These are phyloP conservation scores for Cephalopterus ornatus DNA, from an alignment of 2,113 vertebrate species.

Conservation along the genomic window DNA sequence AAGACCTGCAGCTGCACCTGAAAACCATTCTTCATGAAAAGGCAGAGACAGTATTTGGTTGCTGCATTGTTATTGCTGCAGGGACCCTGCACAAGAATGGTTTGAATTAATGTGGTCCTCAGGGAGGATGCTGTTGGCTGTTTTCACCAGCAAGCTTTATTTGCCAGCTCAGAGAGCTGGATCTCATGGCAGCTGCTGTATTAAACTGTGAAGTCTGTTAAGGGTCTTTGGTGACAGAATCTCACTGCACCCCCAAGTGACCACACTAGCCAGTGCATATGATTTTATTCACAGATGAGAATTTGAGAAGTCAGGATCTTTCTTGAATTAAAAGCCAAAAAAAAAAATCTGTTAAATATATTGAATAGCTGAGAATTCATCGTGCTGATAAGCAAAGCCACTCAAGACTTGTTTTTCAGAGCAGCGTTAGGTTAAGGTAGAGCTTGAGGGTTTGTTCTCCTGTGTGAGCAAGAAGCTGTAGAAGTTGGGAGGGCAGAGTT, in stretches of 20 bases:
- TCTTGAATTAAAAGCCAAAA: not conserved
- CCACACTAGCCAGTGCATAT: not conserved
- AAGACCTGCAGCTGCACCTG: not conserved
- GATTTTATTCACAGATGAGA: not conserved
- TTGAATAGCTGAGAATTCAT: not conserved
- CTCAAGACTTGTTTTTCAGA: not conserved
- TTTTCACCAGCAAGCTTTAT: not conserved
- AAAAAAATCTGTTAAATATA: not conserved
- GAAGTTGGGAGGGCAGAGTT: not conserved
- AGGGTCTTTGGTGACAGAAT: not conserved
- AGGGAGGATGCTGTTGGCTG: not conserved
- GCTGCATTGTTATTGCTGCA: not conserved
- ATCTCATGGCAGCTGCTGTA: not conserved
- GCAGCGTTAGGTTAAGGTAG: not conserved
- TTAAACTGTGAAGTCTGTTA: not conserved
- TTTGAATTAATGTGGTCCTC: not conserved
- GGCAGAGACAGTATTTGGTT: not conserved
- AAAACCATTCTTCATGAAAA: not conserved
- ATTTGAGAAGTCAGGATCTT: not conserved
- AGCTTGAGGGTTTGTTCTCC: not conserved
- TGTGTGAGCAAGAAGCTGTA: not conserved
- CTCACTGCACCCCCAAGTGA: slow-evolving; percentile 47
- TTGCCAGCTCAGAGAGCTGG: not conserved
- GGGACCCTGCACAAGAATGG: not conserved
- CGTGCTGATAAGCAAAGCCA: not conserved